These are phyloP conservation scores for Semnornis frantzii DNA, from an alignment of 2,113 vertebrate genomes.

Conservation along the genomic window DNA sequence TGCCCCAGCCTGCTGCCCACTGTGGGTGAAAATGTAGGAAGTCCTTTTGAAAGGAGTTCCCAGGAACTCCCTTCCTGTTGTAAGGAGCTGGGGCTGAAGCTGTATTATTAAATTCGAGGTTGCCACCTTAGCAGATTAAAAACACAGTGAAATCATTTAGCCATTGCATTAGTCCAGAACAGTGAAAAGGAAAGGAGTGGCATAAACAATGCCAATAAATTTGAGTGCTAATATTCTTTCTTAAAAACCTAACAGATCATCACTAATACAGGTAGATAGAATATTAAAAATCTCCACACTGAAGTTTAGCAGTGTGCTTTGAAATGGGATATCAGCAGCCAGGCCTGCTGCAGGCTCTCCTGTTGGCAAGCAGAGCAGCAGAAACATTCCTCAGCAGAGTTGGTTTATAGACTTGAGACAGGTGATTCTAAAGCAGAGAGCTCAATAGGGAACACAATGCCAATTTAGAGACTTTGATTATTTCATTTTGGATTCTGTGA, in stretches of 20 bases:
- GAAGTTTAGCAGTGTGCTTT: background rate
- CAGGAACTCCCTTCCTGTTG: conserved; percentile 60
- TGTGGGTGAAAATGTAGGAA: background rate
- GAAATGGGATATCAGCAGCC: background rate
- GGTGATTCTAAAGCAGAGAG: background rate
- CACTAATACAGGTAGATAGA: background rate
- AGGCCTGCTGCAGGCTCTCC: background rate
- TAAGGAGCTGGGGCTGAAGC: background rate
- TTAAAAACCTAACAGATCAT: background rate
- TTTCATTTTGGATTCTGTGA: background rate
- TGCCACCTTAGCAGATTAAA: background rate
- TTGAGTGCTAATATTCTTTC: background rate
- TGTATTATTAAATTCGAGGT: conserved; percentile 20
- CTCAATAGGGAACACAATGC: background rate
- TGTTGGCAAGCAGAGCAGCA: background rate
- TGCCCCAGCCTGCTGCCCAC: rapidly evolving
- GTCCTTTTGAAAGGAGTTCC: conserved; percentile 42
- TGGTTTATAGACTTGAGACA: background rate
- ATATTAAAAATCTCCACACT: rapidly evolving
- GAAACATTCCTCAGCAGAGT: background rate
- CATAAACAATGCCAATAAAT: background rate
- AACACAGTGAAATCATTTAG: conserved; percentile 25
- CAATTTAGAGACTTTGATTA: background rate
- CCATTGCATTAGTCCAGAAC: conserved; percentile 13
- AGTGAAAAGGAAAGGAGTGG: background rate